A percentile compares a stretch with the other conserved stretches of the same genome.
Evolutionary conservation across 2,888 invertebrate species (phyloP).

Genomic region (Eupithecia subumbrata): DNA sequence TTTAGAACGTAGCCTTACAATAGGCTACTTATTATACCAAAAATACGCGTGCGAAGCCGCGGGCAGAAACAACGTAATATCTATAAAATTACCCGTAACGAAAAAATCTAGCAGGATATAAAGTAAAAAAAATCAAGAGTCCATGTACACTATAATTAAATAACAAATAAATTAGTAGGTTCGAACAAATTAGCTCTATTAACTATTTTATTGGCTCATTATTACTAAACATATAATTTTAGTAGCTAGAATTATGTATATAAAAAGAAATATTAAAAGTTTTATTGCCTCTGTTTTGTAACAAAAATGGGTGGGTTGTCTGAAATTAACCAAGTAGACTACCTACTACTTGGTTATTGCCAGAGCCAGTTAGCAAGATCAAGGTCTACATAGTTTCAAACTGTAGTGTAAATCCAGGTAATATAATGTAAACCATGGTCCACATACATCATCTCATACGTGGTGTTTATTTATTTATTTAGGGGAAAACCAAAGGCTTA

Average conservation of each 20-base stretch:
- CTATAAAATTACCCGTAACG: too few species aligned
- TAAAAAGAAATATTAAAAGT: neutral
- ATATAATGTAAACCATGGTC: too few species aligned
- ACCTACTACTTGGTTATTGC: neutral
- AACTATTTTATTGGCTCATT: neutral
- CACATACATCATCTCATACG: too few species aligned
- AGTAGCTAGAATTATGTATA: neutral
- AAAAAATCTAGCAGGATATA: neutral
- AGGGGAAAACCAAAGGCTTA: too few species aligned
- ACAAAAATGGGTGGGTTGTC: neutral
- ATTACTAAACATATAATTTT: constrained; percentile 2
- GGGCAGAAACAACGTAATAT: too few species aligned
- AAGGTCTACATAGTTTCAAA: neutral
- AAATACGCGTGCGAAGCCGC: too few species aligned
- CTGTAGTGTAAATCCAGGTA: too few species aligned
- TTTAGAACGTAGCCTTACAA: too few species aligned
- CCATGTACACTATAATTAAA: neutral
- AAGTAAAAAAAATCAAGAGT: neutral
- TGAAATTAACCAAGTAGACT: neutral
- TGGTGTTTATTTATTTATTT: too few species aligned
- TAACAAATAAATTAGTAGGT: neutral
- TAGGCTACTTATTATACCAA: too few species aligned
- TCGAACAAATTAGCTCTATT: neutral
- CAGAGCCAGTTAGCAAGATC: neutral
- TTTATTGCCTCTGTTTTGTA: neutral